Base-by-base conservation (phyloP, 2,888 invertebrate species). In the Folsomia candida region DNA sequence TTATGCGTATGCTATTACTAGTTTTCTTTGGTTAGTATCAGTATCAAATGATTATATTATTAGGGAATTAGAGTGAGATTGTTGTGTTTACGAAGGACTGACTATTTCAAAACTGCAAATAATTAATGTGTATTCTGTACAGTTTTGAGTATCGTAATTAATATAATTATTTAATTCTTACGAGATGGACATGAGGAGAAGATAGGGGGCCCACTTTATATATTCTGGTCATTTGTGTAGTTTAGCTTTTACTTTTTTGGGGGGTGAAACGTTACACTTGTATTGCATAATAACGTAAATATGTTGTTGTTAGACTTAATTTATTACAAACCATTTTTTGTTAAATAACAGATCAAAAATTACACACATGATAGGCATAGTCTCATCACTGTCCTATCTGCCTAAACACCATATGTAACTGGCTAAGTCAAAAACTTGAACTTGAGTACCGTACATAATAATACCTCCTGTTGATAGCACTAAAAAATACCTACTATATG, bases 301-400 rank as follows among this genome's bases (percentile, higher is more conserved):
- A 9, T 14, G n/a, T n/a, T n/a, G n/a, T n/a, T n/a, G n/a, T n/a
- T 9, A 37, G 37, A 37, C 37, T 37, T 14, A 37, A 37, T 37
- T 37, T 37, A 37, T 14, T 9, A 37, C 37, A 9, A 37, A 4
- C 14, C 14, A 14, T 37, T 37, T 37, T 37, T 37, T 37, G 37
- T 37, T 37, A 14, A 37, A 14, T 37, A 37, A 37, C 37, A 4
- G 37, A 37, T 37, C 37, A 37, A 37, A 37, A 37, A 37, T 37
- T 37, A 14, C 37, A 37, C 37, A 37, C 6, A 37, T 9, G 37
- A 37, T 37, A 37, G 37, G 37, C 4, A 37, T 37, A 37, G 37
- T 37, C 37, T 37, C 37, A 62, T 62, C 62, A 62, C 62, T 62
- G 62, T 62, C 62, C 60, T 62, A 27, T 62, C 62, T 62, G 29